A percentile compares a stretch with the other conserved stretches of the same genome.
These are phyloP conservation scores for Megalops cyprinoides DNA, from an alignment of 2,797 vertebrate genomes.

Conservation along the genomic window DNA sequence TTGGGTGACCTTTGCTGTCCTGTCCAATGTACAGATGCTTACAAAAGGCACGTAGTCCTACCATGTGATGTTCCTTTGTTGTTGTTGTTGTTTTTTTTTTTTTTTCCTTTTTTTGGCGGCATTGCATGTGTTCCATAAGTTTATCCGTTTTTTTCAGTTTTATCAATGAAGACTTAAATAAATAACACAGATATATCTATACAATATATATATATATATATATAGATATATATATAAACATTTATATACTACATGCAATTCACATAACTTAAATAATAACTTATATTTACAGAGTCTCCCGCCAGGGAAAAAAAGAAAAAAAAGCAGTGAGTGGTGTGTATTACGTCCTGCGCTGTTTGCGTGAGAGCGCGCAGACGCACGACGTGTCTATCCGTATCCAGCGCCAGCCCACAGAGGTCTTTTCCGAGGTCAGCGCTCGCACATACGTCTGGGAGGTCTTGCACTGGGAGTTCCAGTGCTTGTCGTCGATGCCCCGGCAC, in stretches of 20 bases:
- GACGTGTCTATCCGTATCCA: slow-evolving; percentile 99
- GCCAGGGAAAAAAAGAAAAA: slow-evolving; percentile 34
- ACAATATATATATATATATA: slow-evolving; percentile 95
- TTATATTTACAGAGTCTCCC: slow-evolving; percentile 84
- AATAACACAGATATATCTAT: slow-evolving; percentile 98
- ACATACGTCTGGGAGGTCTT: slow-evolving; percentile 94
- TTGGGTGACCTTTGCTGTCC: slow-evolving; percentile 45
- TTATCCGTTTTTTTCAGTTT: slow-evolving; percentile 61
- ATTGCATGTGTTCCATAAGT: slow-evolving; percentile 61
- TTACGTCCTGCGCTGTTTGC: slow-evolving; percentile 90
- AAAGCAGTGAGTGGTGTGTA: slow-evolving; percentile 48
- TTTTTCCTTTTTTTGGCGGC: slow-evolving; percentile 51
- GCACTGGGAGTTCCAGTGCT: slow-evolving; percentile 99
- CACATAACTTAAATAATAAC: slow-evolving; percentile 99
- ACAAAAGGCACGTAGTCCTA: slow-evolving; percentile 82
- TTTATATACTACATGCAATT: slow-evolving; percentile 99
- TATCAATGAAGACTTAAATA: slow-evolving; percentile 86
- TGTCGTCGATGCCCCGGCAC: slow-evolving; percentile 94
- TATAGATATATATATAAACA: slow-evolving; percentile 97
- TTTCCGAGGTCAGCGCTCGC: slow-evolving; percentile 86
- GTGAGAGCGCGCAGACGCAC: slow-evolving; percentile 92
- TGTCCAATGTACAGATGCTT: slow-evolving; percentile 67
- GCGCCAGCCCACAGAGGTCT: slow-evolving; percentile 83
- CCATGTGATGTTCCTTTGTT: slow-evolving; percentile 77
- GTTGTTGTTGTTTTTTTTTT: no score